Evolutionary conservation across 2,113 vertebrate species (phyloP), one percentile per base, ranked within the genome.

Genomic region (Neofelis nebulosa): DNA sequence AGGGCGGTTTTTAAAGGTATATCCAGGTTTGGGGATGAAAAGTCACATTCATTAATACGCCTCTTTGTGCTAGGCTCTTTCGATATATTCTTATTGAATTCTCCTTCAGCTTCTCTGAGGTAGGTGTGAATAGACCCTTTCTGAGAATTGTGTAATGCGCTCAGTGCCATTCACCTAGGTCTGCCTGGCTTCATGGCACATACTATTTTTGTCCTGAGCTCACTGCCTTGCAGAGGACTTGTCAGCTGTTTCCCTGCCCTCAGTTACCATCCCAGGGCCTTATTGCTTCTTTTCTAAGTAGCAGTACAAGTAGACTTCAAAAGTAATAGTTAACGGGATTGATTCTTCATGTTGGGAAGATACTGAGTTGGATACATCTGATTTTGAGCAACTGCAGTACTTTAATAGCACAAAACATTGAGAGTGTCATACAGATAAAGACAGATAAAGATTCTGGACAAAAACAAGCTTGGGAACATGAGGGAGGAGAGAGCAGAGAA

Each of bases 1-100:
- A 87, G 80, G 38, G 36, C 63, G 81, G 8, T 61, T 92, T 95
- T 95, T 87, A 78, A 90, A 96, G n/a, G 57, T 33, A 36, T 33
- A 73, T 6, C 61, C 76, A 36, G 11, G 23, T 55, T 89, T 69
- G 27, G 91, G 69, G 45, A 25, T 80, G 41, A 71, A 88, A 86
- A 96, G 71, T 66, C 52, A 29, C 15, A 19, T 33, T 41, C 10
- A 7, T 65, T 63, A 93, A 52, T 45, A 45, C 45, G 65, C 16
- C 29, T 73, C 48, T 84, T 52, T 80, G 33, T 6, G 15, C 36
- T n/a, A 38, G 61, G 16, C 16, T 74, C 18, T 90, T 87, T 61
- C 65, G 63, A n/a, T 74, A 52, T 11, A 68, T 85, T 81, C 29
- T 88, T 50, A 71, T 0, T 61, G 74, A 96, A 45, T 79, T 92